phyloP scores from a whole-genome alignment of 2,888 invertebrate species.

The Spisula solida region DNA sequence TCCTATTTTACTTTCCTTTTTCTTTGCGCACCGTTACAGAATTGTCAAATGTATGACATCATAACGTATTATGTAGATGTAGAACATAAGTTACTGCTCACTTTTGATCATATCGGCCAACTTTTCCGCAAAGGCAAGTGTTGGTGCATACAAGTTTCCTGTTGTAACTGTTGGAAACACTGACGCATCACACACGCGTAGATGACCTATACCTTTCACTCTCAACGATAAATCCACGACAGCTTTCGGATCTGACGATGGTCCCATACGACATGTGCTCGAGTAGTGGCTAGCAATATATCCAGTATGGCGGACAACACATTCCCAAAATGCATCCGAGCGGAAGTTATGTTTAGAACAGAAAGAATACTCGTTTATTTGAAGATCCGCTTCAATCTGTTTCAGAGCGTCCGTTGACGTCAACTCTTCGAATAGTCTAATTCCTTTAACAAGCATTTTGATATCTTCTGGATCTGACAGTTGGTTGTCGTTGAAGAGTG shows the following conservation, averaged over 20 bases:
- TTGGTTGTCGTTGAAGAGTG: not conserved
- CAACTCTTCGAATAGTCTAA: constrained; percentile 10
- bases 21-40: too few species aligned
- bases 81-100: not conserved
- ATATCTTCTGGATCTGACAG: not conserved
- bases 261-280: constrained; percentile 21
- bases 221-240: constrained; percentile 17
- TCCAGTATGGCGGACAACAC: not conserved
- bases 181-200: constrained; percentile 11
- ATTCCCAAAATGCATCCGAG: constrained; percentile 23
- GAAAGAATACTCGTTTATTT: not conserved
- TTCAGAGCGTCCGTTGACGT: not conserved
- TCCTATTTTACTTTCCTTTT: too few species aligned
- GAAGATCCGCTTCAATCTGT: not conserved
- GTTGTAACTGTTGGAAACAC: constrained; percentile 22
- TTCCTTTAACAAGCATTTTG: not conserved
- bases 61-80: too few species aligned
- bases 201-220: not conserved
- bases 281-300: not conserved
- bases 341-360: not conserved
- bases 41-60: too few species aligned
- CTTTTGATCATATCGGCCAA: not conserved
- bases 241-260: not conserved
- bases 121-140: not conserved
- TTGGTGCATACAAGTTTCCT: constrained; percentile 15